These are phyloP conservation scores for Notocelia uddmanniana DNA, from an alignment of 2,888 invertebrate genomes.

Conservation along the genomic window DNA sequence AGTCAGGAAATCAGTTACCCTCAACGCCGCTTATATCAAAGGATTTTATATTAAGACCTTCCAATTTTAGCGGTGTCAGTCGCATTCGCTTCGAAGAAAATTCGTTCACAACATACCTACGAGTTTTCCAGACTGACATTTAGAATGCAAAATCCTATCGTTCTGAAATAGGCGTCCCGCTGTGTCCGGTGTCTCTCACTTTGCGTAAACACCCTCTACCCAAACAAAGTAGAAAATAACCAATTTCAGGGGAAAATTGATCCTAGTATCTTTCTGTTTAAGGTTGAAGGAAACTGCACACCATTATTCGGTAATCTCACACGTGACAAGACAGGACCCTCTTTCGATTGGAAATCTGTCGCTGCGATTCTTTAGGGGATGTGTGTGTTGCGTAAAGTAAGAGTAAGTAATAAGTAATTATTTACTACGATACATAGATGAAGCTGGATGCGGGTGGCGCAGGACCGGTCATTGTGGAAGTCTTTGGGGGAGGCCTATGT, in stretches of 20 bases:
- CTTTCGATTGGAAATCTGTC: slow-evolving; percentile 43
- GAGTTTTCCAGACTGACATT: slow-evolving; percentile 32
- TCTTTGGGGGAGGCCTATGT: too few relatives aligned
- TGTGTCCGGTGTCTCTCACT: slow-evolving; percentile 41
- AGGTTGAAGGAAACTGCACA: not conserved
- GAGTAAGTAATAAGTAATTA: slow-evolving; percentile 7
- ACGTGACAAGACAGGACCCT: slow-evolving; percentile 42
- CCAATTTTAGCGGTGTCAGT: slow-evolving; percentile 40
- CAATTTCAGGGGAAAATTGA: not conserved
- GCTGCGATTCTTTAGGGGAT: slow-evolving; percentile 13
- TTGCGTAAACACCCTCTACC: slow-evolving; percentile 19
- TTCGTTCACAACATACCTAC: slow-evolving; percentile 27
- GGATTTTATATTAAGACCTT: slow-evolving; percentile 20
- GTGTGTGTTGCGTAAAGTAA: slow-evolving; percentile 11
- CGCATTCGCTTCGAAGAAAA: slow-evolving; percentile 37
- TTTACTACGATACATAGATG: too few relatives aligned
- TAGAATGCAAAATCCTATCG: slow-evolving; percentile 40
- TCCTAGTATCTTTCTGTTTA: not conserved
- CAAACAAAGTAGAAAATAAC: not conserved
- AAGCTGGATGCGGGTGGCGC: too few relatives aligned
- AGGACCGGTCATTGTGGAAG: too few relatives aligned
- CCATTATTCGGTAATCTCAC: not conserved
- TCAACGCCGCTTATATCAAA: slow-evolving; percentile 23
- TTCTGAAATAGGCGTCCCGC: slow-evolving; percentile 42
- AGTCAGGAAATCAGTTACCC: not conserved